A percentile compares a stretch with the other conserved stretches of the same genome.
phyloP scores from a whole-genome alignment of 1,140 invertebrate species.

The Oppia nitens region DNA sequence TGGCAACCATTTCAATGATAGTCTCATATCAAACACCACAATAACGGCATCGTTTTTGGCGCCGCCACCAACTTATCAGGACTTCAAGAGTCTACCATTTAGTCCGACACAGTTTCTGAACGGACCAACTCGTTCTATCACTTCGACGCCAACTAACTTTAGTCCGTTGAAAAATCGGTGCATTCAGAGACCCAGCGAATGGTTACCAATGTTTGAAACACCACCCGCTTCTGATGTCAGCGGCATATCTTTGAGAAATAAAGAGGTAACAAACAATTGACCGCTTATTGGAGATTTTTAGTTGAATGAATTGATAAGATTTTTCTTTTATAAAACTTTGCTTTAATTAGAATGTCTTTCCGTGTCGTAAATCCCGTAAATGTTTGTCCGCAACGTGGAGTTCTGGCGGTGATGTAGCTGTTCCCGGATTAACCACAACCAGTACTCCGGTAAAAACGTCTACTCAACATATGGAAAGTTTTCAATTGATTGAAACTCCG shows the following conservation, averaged over 20 bases:
- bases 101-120: neutral
- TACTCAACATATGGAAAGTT: neutral
- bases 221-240: neutral
- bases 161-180: neutral
- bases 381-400: neutral
- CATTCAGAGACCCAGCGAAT: neutral
- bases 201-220: neutral
- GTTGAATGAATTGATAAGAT: no score
- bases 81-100: neutral
- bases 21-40: no score
- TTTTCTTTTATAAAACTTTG: neutral
- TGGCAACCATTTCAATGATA: no score
- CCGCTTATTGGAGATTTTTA: neutral
- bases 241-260: neutral
- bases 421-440: neutral
- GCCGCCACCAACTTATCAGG: neutral
- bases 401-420: neutral
- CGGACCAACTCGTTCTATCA: neutral
- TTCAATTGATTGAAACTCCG: neutral
- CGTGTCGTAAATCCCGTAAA: neutral
- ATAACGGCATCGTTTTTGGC: neutral
- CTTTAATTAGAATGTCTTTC: neutral
- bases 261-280: neutral
- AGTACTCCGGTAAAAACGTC: neutral
- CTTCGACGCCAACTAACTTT: neutral